Evolutionary conservation across 1,140 invertebrate species (phyloP), one percentile per base, ranked within the genome.

Genomic region (Caligus rogercresseyi): DNA sequence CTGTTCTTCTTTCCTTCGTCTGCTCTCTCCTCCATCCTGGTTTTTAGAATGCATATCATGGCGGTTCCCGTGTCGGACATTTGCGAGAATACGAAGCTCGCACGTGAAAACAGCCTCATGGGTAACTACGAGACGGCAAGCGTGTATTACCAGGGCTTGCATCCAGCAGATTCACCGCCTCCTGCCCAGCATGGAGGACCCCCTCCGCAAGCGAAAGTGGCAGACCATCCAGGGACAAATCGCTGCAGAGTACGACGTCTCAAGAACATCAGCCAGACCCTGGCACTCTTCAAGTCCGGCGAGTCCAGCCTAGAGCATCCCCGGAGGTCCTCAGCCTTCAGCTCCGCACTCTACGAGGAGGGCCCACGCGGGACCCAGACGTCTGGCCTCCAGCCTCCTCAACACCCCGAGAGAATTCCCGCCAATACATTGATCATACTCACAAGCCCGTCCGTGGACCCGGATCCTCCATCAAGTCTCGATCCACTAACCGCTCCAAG

Each of bases 121-220:
- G 91, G 92, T 4, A 94, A 95, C 73, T 98, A 98, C 72, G 92
- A 96, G 70, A 88, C 87, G 63, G 86, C 91, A 13, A 78, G 83
- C 68, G 88, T 96, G 54, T 96, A 95, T 75, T 98, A 95, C 72
- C 87, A 95, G 75, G 88, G 90, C 55, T n/a, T 86, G 90, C 2
- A 78, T 92, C 25, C 86, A 90, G 72, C 87, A 91, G 75, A 86
- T 94, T 68, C 86, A 89, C 69, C 82, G 81, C 67, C 78, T 93
- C 23, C 78, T 95, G 52, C 77, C 81, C 16, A 84, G 82, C 43
- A 87, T 91, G 54, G 83, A 79, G 15, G 90, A 84, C 66, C 81
- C 80, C 54, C 81, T 81, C 65, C 79, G 83, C 63, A 92, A 85
- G 76, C 81, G 81, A 66, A 87, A 85, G 76, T 96, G 92, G 89